Evolutionary conservation across 2,888 invertebrate species (phyloP).

Genomic region (Drosophila gaucha): DNA sequence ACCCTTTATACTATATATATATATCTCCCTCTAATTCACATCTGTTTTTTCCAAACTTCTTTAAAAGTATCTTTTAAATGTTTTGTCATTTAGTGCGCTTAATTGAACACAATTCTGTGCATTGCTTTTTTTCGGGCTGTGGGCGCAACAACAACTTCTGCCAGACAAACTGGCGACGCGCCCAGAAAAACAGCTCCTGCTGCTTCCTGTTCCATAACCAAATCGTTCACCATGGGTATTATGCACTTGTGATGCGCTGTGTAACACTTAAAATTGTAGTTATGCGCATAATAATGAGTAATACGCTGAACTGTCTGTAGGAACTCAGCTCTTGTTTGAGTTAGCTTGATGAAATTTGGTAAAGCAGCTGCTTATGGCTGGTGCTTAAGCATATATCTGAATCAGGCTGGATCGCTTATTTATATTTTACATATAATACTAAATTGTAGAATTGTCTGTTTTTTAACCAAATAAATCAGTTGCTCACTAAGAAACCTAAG

Average conservation of each 20-base stretch:
- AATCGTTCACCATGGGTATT: neutral
- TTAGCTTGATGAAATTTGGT: too few species aligned
- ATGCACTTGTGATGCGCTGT: neutral
- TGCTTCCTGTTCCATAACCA: constrained; percentile 10
- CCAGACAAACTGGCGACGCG: constrained; percentile 30
- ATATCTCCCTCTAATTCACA: neutral
- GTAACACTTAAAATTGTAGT: neutral
- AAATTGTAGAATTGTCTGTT: too few species aligned
- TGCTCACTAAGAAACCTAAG: too few species aligned
- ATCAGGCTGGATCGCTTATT: too few species aligned
- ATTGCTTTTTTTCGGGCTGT: neutral
- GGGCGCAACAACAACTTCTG: constrained; percentile 9
- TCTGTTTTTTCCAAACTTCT: neutral
- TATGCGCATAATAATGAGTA: too few species aligned
- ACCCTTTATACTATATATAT: neutral
- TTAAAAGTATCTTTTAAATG: neutral
- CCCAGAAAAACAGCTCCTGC: constrained; percentile 17
- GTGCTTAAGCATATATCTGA: too few species aligned
- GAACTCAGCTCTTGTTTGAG: too few species aligned
- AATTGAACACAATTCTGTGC: constrained; percentile 13
- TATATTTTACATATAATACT: too few species aligned
- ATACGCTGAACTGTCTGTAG: too few species aligned
- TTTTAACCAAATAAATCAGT: too few species aligned
- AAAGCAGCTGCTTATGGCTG: too few species aligned
- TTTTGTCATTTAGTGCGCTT: constrained; percentile 11